Conservation (phyloP, 2,888 invertebrate species). For the Synergus itoensis region DNA sequence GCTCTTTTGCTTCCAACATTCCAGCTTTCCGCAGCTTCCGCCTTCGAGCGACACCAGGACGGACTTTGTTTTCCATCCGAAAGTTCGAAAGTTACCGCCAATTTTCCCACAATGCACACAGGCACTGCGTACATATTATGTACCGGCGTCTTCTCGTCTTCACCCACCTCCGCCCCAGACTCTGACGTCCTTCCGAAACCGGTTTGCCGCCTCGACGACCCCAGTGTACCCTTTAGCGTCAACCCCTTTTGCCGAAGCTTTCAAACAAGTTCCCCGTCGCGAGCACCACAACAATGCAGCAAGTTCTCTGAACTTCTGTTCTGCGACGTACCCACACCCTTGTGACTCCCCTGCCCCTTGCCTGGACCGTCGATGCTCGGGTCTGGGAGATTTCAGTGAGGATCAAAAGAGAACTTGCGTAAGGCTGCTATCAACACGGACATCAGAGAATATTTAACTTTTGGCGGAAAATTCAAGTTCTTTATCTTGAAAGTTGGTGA, state of each 20-base stretch:
- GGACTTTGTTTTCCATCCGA: slow-evolving; percentile 52
- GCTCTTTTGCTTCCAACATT: not conserved
- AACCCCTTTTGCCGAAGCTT: slow-evolving; percentile 51
- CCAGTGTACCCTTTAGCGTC: slow-evolving; percentile 40
- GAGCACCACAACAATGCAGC: slow-evolving; percentile 71
- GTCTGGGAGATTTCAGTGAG: not conserved
- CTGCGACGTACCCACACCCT: slow-evolving; percentile 32
- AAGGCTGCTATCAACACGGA: too few relatives aligned
- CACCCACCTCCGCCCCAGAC: slow-evolving; percentile 14
- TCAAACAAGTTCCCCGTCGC: slow-evolving; percentile 67
- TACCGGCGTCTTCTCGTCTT: slow-evolving; percentile 53
- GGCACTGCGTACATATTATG: slow-evolving; percentile 61
- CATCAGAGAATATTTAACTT: too few relatives aligned
- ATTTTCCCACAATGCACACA: slow-evolving; percentile 52
- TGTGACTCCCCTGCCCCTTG: slow-evolving; percentile 41
- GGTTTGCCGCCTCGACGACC: slow-evolving; percentile 39
- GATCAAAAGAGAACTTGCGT: not conserved
- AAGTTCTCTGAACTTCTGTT: slow-evolving; percentile 69
- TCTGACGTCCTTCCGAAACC: slow-evolving; percentile 37
- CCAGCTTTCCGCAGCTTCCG: not conserved
- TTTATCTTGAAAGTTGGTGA: too few relatives aligned
- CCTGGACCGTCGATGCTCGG: not conserved
- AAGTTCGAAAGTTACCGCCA: slow-evolving; percentile 55
- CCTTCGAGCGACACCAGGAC: not conserved
- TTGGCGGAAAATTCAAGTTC: too few relatives aligned